phyloP scores from a whole-genome alignment of 2,113 vertebrate genomes.

The human region GRCh38 chr4:105803001-105803500 shows the following conservation, averaged over 20 bases:
- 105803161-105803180: constrained; percentile 9
- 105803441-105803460: constrained; percentile 14
- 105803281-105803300: constrained; percentile 48
- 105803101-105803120: constrained; percentile 8
- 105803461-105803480: background rate
- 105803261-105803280: constrained; percentile 45
- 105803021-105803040: background rate
- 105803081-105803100: constrained; percentile 4
- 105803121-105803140: background rate
- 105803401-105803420: constrained; percentile 19
- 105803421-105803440: background rate
- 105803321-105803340: constrained; percentile 4
- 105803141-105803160: background rate
- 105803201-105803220: constrained; percentile 5
- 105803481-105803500: background rate
- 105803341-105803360: constrained; percentile 35
- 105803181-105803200: background rate
- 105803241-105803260: constrained; percentile 14
- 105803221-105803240: constrained; percentile 44
- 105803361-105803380: background rate
- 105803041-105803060: background rate
- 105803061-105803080: constrained; percentile 12
- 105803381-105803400: background rate
- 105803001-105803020: background rate
- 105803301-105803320: constrained; percentile 62